These are phyloP conservation scores for Acanthornis magna DNA, from an alignment of 2,797 vertebrate species.

Conservation along the genomic window DNA sequence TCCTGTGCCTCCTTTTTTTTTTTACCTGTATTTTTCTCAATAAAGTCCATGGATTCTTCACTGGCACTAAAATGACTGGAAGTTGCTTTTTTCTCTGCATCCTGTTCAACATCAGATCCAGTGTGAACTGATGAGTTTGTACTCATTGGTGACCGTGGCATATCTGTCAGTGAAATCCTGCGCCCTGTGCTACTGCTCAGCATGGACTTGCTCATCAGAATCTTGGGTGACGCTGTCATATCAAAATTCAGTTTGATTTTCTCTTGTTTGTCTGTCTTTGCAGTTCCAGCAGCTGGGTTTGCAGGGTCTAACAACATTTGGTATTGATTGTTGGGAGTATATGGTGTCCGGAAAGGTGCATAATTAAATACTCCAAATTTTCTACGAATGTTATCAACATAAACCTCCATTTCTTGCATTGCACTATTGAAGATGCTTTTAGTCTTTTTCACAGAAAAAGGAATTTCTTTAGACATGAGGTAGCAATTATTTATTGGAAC, in stretches of 20 bases:
- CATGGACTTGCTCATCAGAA: slow-evolving; percentile 88
- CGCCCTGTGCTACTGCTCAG: slow-evolving; percentile 83
- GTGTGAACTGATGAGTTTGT: slow-evolving; percentile 97
- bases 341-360: slow-evolving; percentile 96
- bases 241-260: slow-evolving; percentile 97
- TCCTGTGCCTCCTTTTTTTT: background rate
- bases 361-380: slow-evolving; percentile 98
- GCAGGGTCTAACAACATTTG: slow-evolving; percentile 94
- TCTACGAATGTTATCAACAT: slow-evolving; percentile 96
- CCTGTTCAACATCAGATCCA: slow-evolving; percentile 93
- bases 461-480: slow-evolving; percentile 99
- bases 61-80: slow-evolving; percentile 93
- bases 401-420: slow-evolving; percentile 99
- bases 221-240: slow-evolving; percentile 95
- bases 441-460: slow-evolving; percentile 99
- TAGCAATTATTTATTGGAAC: slow-evolving; percentile 99
- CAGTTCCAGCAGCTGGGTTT: slow-evolving; percentile 88
- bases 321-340: slow-evolving; percentile 95
- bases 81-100: slow-evolving; percentile 87
- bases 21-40: slow-evolving; percentile 85
- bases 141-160: slow-evolving; percentile 97
- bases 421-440: slow-evolving; percentile 99
- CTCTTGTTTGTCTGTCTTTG: slow-evolving; percentile 91
- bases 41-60: slow-evolving; percentile 97
- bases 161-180: slow-evolving; percentile 90